Evolutionary conservation across 2,888 invertebrate species (phyloP), one percentile per base, ranked within the genome.

Genomic region (Aporophyla nigra): DNA sequence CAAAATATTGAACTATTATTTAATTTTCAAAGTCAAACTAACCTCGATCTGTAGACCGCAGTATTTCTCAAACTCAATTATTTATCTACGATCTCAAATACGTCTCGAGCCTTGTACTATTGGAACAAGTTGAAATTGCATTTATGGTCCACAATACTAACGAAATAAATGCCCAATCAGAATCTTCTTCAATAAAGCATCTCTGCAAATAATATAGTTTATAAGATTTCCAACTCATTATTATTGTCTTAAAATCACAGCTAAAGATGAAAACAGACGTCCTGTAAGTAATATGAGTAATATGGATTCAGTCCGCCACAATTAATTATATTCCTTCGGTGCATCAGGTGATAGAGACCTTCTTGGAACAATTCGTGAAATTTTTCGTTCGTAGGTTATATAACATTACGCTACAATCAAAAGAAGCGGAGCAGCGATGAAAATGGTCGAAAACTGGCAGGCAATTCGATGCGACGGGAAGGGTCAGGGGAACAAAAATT

Each of bases 121-220:
- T 62, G 21, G 71, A 79, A 63, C 43, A 56, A 21, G 54, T 43
- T 54, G 7, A 33, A 19, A 78, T 71, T 71, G 40, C 7, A 54
- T 40, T 56, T 27, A 43, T 54, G 16, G 19, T 14, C 80, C 51
- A 79, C 54, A 62, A 69, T 43, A 78, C 33, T 24, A 46, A 53
- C 14, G 21, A 53, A 59, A 24, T 43, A 10, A 5, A 2, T 14
- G 19, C n/a, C 40, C 46, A 76, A 62, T 53, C 19, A 62, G 19
- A 62, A 1, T 40, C 24, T 49, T 51, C 19, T 58, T 33, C 21
- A 24, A 16, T 58, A 49, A 58, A 58, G 19, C 27, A 19, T 12
- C 12, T 73, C 46, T 56, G 5, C 24, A 6, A 46, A 12, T 46
- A 43, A 43, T 43, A n/a, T 19, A 2, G 16, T n/a, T 19, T 43